Percentiles rank a stretch among this genome's conserved stretches.
These are phyloP conservation scores for Eulemur mongoz DNA, from an alignment of 2,797 vertebrate genomes.

Conservation along the genomic window DNA sequence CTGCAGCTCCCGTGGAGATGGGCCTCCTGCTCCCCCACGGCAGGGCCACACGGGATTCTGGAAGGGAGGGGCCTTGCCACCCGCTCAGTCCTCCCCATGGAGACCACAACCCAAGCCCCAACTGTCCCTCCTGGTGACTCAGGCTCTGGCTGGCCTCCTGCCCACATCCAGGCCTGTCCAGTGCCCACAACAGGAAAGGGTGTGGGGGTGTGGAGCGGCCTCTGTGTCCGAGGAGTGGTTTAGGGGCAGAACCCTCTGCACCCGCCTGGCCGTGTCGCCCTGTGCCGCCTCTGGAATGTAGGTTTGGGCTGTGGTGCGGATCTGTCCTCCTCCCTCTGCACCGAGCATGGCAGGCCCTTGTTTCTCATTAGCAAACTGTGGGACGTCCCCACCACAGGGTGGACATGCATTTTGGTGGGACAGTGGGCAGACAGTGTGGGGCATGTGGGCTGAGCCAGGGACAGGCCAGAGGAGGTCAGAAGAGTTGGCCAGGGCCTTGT, in stretches of 20 bases:
- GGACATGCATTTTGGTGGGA: not conserved
- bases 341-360: not conserved
- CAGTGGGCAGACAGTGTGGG: not conserved
- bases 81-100: not conserved
- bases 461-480: not conserved
- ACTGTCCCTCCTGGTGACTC: constrained; percentile 65
- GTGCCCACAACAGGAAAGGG: constrained; percentile 39
- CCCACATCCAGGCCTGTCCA: not conserved
- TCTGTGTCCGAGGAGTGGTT: not conserved
- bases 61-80: not conserved
- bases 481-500: not conserved
- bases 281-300: not conserved
- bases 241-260: not conserved
- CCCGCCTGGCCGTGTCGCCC: not conserved
- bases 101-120: constrained; percentile 39
- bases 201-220: not conserved
- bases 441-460: not conserved
- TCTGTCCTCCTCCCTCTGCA: not conserved
- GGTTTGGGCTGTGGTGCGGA: not conserved
- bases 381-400: not conserved
- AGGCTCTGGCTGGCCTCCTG: constrained; percentile 55
- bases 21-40: not conserved
- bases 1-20: not conserved
- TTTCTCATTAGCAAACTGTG: constrained; percentile 27
- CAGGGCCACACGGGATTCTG: not conserved